phyloP scores from a whole-genome alignment of 1,140 invertebrate genomes.

The Brachionus rubens region DNA sequence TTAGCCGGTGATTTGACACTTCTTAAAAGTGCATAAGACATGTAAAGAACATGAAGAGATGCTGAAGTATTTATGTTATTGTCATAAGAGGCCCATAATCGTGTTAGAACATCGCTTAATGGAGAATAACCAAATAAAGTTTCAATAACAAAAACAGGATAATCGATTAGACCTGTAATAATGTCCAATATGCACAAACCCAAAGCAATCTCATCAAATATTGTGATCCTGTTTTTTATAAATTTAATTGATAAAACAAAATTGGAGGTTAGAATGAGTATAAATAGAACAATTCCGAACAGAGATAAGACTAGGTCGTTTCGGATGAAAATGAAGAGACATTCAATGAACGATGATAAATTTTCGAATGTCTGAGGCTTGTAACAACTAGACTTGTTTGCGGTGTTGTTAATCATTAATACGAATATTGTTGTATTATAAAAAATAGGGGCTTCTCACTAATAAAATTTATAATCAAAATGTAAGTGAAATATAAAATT shows the following conservation, averaged over 20 bases:
- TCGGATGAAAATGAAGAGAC: no score
- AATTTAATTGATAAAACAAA: not conserved
- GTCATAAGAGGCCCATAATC: not conserved
- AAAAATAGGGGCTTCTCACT: no score
- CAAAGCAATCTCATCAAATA: not conserved
- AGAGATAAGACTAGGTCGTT: not conserved
- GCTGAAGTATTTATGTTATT: not conserved
- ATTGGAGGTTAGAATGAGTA: not conserved
- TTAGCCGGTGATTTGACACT: not conserved
- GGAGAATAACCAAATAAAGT: constrained; percentile 19
- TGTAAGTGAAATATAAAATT: no score
- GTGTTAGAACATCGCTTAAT: not conserved
- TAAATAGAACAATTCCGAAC: not conserved
- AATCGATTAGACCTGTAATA: not conserved
- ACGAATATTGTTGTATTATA: no score
- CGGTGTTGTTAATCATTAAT: no score
- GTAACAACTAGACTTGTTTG: no score
- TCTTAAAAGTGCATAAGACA: not conserved
- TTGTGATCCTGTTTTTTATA: not conserved
- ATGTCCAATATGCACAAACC: not conserved
- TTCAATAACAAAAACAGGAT: not conserved
- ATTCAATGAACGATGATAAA: no score
- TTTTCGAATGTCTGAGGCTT: no score
- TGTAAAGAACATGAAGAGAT: not conserved
- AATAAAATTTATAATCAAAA: no score